These are phyloP conservation scores for Clavelina lepadiformis DNA, from an alignment of 23 tunicate species.

Conservation along the genomic window DNA sequence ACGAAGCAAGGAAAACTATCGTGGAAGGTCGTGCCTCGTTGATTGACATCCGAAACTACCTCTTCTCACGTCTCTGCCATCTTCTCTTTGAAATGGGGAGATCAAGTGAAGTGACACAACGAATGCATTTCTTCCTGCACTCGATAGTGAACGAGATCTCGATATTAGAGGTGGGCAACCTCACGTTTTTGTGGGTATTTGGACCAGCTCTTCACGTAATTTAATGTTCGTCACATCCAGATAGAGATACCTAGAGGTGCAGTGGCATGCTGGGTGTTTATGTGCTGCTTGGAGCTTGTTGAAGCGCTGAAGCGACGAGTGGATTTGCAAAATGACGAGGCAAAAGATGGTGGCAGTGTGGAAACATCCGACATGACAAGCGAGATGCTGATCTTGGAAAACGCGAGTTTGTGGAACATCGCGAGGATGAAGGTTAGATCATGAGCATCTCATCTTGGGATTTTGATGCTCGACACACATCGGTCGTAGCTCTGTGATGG, in stretches of 20 bases:
- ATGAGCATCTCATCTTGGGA: background rate
- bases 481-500: too few species aligned
- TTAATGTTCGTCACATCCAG: conserved; percentile 3
- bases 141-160: conserved; percentile 64
- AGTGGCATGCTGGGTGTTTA: conserved; percentile 84
- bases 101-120: conserved; percentile 33
- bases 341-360: background rate
- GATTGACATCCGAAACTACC: conserved; percentile 83
- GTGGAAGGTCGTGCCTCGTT: conserved; percentile 58
- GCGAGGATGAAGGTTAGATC: conserved; percentile 60
- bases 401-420: conserved; percentile 79
- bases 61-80: conserved; percentile 88
- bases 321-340: background rate
- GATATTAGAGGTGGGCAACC: conserved; percentile 59
- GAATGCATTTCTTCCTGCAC: conserved; percentile 74
- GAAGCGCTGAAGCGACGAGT: conserved; percentile 32
- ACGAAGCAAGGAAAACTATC: conserved; percentile 54
- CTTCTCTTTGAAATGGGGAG: conserved; percentile 56
- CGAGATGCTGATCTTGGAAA: conserved; percentile 60
- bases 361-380: conserved; percentile 15
- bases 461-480: too few species aligned
- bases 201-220: background rate
- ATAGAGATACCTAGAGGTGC: conserved; percentile 56
- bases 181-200: background rate
- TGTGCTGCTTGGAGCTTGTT: conserved; percentile 76